Percentiles rank a stretch among this genome's conserved stretches.
These are phyloP conservation scores for Cydia splendana DNA, from an alignment of 1,140 invertebrate genomes.

Conservation along the genomic window DNA sequence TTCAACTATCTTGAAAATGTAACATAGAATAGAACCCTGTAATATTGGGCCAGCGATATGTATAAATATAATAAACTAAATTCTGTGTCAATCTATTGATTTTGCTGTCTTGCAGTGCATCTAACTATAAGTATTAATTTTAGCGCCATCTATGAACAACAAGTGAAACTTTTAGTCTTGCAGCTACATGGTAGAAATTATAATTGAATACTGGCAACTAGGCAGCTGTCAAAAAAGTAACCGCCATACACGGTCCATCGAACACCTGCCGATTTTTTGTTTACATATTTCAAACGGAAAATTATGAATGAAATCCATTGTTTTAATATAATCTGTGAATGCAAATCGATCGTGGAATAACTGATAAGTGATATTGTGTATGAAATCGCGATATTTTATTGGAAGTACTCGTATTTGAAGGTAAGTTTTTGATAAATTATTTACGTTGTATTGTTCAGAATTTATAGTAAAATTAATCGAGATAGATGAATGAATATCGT, in stretches of 20 bases:
- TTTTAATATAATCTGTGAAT: conserved; percentile 12
- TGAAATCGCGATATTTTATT: background rate
- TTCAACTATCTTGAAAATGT: no score
- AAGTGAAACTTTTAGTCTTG: background rate
- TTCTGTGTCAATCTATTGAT: background rate
- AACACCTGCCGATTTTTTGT: conserved; percentile 60
- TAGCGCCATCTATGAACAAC: background rate
- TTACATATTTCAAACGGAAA: conserved; percentile 46
- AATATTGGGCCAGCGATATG: no score
- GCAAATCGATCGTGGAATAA: background rate
- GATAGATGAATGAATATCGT: background rate
- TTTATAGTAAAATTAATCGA: background rate
- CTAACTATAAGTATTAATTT: background rate
- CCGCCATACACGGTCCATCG: conserved; percentile 37
- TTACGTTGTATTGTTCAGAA: background rate
- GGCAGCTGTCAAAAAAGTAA: conserved; percentile 47
- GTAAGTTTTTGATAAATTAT: background rate
- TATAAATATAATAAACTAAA: background rate
- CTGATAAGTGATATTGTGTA: conserved; percentile 5
- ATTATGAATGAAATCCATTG: conserved; percentile 53
- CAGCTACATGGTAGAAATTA: conserved; percentile 8
- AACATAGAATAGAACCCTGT: no score
- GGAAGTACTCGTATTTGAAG: background rate
- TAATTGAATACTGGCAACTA: conserved; percentile 34
- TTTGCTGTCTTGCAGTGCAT: background rate